Conservation (phyloP, 2,113 vertebrate genomes). For the Ovibos moschatus region DNA sequence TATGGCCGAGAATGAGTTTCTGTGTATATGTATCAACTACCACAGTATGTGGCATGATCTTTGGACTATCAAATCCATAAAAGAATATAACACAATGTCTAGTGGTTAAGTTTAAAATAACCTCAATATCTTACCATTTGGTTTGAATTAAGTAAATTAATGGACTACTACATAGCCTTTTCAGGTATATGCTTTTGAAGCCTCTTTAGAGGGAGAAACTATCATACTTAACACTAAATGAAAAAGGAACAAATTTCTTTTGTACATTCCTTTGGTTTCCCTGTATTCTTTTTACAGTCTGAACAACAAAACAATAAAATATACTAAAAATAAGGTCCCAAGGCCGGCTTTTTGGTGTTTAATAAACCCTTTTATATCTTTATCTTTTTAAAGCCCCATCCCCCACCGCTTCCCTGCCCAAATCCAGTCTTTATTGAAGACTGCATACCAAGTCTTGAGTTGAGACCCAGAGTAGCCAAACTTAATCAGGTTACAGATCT, state of each 20-base stretch:
- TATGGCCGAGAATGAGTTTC: neutral
- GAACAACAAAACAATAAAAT: neutral
- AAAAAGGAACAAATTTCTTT: neutral
- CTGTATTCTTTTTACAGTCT: slow-evolving; percentile 7
- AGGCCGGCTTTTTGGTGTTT: neutral
- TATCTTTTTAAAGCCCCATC: neutral
- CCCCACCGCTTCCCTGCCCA: neutral
- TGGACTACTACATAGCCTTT: neutral
- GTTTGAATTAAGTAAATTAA: neutral
- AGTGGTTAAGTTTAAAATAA: neutral
- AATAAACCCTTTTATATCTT: neutral
- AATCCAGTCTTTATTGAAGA: neutral
- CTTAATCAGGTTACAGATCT: neutral
- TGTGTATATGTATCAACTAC: neutral
- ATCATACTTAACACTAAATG: neutral
- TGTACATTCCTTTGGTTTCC: slow-evolving; percentile 12
- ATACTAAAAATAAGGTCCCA: slow-evolving; percentile 7
- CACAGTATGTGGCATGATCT: neutral
- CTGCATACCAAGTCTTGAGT: neutral
- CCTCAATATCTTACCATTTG: neutral
- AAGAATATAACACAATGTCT: neutral
- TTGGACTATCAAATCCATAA: neutral
- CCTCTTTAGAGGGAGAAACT: neutral
- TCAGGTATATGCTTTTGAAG: neutral
- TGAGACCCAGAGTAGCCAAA: neutral